Conservation (phyloP, 1,140 invertebrate genomes). For the Diuraphis noxia region DNA sequence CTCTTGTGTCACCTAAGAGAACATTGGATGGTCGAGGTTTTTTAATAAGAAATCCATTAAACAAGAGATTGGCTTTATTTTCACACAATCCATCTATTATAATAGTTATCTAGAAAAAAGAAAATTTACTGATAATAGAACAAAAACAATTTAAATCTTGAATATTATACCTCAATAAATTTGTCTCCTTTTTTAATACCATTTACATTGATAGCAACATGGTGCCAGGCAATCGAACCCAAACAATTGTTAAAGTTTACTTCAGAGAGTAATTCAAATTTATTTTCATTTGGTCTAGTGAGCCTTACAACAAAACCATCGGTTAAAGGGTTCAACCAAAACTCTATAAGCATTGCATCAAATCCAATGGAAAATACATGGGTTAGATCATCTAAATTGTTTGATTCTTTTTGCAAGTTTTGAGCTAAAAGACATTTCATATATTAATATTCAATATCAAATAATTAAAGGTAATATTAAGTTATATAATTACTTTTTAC, state of each 20-base stretch:
- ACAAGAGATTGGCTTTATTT: conserved; percentile 61
- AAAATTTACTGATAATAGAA: background rate
- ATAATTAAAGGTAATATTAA: background rate
- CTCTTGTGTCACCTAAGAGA: conserved; percentile 61
- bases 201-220: conserved; percentile 67
- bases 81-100: conserved; percentile 65
- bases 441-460: background rate
- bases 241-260: conserved; percentile 62
- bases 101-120: conserved; percentile 61
- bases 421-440: conserved; percentile 19
- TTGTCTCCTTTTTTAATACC: conserved; percentile 66
- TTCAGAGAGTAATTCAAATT: conserved; percentile 64
- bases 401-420: conserved; percentile 36
- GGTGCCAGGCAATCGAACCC: conserved; percentile 65
- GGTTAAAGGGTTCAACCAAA: conserved; percentile 55
- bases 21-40: conserved; percentile 63
- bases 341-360: conserved; percentile 61
- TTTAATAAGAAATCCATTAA: conserved; percentile 62
- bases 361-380: conserved; percentile 66
- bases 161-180: conserved; percentile 57
- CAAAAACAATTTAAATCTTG: conserved; percentile 57
- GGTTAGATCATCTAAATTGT: conserved; percentile 57
- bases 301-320: conserved; percentile 60
- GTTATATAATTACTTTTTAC: conserved; percentile 26
- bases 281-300: conserved; percentile 64